phyloP scores from a whole-genome alignment of 2,113 vertebrate genomes.

The Thomomys bottae region DNA sequence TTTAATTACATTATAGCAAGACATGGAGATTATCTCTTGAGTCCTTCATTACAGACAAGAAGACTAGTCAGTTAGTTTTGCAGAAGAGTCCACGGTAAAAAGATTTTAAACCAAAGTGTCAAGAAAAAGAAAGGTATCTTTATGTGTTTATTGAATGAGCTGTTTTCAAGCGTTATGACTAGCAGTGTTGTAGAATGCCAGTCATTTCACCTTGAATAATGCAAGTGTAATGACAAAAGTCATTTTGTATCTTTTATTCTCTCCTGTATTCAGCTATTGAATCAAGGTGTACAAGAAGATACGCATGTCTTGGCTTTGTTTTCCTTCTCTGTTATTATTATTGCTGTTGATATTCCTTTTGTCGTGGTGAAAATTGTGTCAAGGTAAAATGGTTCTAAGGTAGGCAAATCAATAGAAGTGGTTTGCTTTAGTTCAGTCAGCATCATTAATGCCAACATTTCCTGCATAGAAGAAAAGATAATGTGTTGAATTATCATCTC shows the following conservation, averaged over 20 bases:
- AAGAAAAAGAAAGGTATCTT: conserved; percentile 53
- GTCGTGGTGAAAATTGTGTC: background rate
- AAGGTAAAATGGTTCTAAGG: background rate
- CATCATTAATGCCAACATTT: conserved; percentile 5
- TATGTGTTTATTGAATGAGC: conserved; percentile 48
- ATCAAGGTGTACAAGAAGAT: background rate
- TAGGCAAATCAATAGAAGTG: background rate
- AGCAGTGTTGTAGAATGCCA: conserved; percentile 3
- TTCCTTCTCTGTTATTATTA: background rate
- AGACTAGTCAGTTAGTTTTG: conserved; percentile 46
- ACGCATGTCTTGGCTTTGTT: background rate
- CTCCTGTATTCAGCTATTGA: background rate
- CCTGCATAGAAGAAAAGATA: background rate
- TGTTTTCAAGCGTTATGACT: conserved; percentile 34
- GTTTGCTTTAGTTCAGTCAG: background rate
- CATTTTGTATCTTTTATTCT: conserved; percentile 19
- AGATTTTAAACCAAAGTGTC: conserved; percentile 47
- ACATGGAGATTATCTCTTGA: conserved; percentile 28
- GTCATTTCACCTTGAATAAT: conserved; percentile 28
- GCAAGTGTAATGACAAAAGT: conserved; percentile 5
- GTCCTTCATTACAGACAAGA: conserved; percentile 6
- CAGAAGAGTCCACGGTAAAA: conserved; percentile 57
- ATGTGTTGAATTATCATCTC: conserved; percentile 20
- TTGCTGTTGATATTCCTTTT: background rate
- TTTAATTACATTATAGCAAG: conserved; percentile 45